Evolutionary conservation across 2,888 invertebrate genomes (phyloP).

Genomic region (Diplazon laetatorius): DNA sequence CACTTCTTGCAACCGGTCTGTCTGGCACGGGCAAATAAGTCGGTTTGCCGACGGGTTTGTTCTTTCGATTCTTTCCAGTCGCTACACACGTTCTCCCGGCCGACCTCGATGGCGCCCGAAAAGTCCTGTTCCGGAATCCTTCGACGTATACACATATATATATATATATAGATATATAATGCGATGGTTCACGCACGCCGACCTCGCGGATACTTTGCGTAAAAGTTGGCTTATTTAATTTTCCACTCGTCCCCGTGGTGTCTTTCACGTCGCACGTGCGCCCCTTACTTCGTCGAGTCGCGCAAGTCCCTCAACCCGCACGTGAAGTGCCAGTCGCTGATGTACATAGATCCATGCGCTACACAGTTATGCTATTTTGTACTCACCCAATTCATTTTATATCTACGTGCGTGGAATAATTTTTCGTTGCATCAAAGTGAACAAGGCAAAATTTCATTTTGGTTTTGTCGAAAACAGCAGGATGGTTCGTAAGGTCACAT

Average conservation of each 20-base stretch:
- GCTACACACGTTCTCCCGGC: constrained; percentile 69
- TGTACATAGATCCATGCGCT: not conserved
- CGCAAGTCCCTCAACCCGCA: not conserved
- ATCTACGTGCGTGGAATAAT: too few relatives aligned
- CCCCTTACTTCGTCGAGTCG: constrained; percentile 8
- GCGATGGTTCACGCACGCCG: constrained; percentile 14
- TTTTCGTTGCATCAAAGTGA: too few relatives aligned
- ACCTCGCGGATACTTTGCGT: constrained; percentile 65
- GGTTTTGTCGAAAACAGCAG: too few relatives aligned
- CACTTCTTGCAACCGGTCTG: constrained; percentile 72
- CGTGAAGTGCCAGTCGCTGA: not conserved
- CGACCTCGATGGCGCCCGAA: constrained; percentile 56
- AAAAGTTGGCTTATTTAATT: constrained; percentile 81
- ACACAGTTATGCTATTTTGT: not conserved
- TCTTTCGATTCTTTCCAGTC: constrained; percentile 78
- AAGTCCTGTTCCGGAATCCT: constrained; percentile 36
- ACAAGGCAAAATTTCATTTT: too few relatives aligned
- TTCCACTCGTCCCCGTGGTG: constrained; percentile 66
- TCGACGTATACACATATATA: too few relatives aligned
- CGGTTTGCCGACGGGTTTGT: constrained; percentile 73
- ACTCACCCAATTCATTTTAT: not conserved
- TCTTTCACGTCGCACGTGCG: constrained; percentile 22
- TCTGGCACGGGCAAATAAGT: constrained; percentile 56
- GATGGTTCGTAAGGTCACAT: too few relatives aligned
- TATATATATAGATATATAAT: too few relatives aligned